A percentile compares a stretch with the other conserved stretches of the same genome.
phyloP scores from a whole-genome alignment of 2,888 invertebrate genomes.

The Drosophila mulleri region DNA sequence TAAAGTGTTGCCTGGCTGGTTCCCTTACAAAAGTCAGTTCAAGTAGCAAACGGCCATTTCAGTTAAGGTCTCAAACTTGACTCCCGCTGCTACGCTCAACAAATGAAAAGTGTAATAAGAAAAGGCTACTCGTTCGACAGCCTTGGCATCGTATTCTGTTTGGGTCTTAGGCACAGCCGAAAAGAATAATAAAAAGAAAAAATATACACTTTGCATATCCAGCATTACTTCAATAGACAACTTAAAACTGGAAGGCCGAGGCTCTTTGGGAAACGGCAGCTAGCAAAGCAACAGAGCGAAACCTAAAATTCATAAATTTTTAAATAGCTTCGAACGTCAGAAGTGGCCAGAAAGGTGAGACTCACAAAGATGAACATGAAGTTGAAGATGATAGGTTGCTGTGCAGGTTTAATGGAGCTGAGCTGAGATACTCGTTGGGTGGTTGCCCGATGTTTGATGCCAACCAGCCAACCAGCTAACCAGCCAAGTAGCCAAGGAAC shows the following conservation, averaged over 20 bases:
- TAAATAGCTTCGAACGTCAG: conserved; percentile 56
- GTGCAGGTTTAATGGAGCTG: conserved; percentile 31
- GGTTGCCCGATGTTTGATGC: conserved; percentile 8
- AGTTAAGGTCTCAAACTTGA: conserved; percentile 8
- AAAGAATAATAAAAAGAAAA: neutral
- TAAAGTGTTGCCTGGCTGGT: neutral
- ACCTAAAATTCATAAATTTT: conserved; percentile 63
- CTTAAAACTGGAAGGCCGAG: conserved; percentile 11
- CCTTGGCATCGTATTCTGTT: conserved; percentile 25
- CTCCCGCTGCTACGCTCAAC: conserved; percentile 8
- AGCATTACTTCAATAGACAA: conserved; percentile 23
- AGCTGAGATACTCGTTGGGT: conserved; percentile 15
- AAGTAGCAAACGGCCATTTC: neutral
- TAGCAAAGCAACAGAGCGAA: conserved; percentile 25
- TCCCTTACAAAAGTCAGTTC: neutral
- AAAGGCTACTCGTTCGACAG: neutral
- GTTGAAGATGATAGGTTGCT: conserved; percentile 13
- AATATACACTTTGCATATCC: conserved; percentile 6
- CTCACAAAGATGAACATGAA: conserved; percentile 30
- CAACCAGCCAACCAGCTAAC: neutral
- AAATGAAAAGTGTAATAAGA: conserved; percentile 11
- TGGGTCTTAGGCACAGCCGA: conserved; percentile 5
- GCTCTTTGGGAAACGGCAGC: conserved; percentile 7
- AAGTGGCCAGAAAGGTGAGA: conserved; percentile 39
- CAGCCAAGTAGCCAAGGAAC: neutral